These are phyloP conservation scores for Leuciscus idus DNA, from an alignment of 2,113 vertebrate genomes.

Conservation along the genomic window DNA sequence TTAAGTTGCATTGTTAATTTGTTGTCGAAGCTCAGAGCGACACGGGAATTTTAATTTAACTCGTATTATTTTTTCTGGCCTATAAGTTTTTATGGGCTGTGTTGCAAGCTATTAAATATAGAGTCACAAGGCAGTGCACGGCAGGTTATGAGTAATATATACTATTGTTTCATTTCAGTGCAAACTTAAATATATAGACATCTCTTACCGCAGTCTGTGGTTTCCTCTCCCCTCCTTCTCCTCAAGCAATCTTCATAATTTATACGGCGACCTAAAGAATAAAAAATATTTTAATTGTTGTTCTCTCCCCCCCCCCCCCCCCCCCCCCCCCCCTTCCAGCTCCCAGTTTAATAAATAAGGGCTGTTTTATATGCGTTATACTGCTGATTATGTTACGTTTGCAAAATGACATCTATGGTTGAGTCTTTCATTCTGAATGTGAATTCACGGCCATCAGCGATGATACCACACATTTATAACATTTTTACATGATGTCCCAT, in stretches of 20 bases:
- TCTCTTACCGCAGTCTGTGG: slow-evolving; percentile 75
- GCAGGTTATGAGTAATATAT: neutral
- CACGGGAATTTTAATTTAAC: neutral
- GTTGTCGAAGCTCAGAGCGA: neutral
- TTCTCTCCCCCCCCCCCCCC: neutral
- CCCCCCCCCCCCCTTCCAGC: neutral
- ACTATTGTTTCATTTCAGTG: slow-evolving; percentile 3
- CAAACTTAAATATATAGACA: slow-evolving; percentile 55
- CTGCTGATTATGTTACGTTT: neutral
- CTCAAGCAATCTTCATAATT: slow-evolving; percentile 74
- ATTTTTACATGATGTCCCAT: neutral
- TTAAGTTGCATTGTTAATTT: neutral
- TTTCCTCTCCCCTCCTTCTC: slow-evolving; percentile 65
- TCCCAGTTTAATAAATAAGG: neutral
- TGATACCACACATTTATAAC: neutral
- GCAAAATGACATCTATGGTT: neutral
- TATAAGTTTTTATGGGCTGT: neutral
- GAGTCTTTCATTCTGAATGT: neutral
- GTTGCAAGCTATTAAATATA: neutral
- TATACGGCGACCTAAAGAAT: slow-evolving; percentile 71
- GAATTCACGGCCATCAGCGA: neutral
- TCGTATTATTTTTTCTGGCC: neutral
- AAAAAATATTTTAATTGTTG: slow-evolving; percentile 48
- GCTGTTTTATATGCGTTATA: neutral
- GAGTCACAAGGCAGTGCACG: neutral